These are phyloP conservation scores for Phrixothrix hirtus DNA, from an alignment of 2,888 invertebrate genomes.

Conservation along the genomic window DNA sequence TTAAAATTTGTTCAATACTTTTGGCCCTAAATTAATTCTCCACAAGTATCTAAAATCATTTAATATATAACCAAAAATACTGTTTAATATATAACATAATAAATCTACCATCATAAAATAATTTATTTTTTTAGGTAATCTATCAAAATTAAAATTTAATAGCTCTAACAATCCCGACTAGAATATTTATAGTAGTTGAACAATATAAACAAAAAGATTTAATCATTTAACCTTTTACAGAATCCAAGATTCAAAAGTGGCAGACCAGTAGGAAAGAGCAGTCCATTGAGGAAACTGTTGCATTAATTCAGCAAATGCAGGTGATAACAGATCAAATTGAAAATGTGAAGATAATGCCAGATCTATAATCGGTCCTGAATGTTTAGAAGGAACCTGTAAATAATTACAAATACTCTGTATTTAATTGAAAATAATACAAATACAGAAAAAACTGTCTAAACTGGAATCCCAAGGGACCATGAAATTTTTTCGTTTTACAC, in stretches of 20 bases:
- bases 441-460: no score
- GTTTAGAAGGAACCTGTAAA: slow-evolving; percentile 52
- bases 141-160: background rate
- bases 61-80: no score
- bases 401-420: no score
- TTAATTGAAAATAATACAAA: no score
- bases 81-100: no score
- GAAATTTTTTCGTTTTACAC: no score
- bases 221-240: slow-evolving; percentile 38
- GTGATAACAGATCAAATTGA: slow-evolving; percentile 60
- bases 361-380: slow-evolving; percentile 58
- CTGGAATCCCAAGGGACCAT: no score
- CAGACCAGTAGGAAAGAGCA: slow-evolving; percentile 71
- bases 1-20: no score
- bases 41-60: no score
- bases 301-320: slow-evolving; percentile 60
- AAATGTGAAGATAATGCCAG: slow-evolving; percentile 66
- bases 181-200: slow-evolving; percentile 12
- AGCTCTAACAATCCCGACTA: slow-evolving; percentile 7
- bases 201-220: background rate
- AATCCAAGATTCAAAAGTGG: slow-evolving; percentile 66
- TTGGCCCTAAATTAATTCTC: no score
- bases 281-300: slow-evolving; percentile 67
- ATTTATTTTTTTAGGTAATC: no score
- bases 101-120: no score